These are phyloP conservation scores for Megaceryle maxima DNA, from an alignment of 2,113 vertebrate species.

Conservation along the genomic window DNA sequence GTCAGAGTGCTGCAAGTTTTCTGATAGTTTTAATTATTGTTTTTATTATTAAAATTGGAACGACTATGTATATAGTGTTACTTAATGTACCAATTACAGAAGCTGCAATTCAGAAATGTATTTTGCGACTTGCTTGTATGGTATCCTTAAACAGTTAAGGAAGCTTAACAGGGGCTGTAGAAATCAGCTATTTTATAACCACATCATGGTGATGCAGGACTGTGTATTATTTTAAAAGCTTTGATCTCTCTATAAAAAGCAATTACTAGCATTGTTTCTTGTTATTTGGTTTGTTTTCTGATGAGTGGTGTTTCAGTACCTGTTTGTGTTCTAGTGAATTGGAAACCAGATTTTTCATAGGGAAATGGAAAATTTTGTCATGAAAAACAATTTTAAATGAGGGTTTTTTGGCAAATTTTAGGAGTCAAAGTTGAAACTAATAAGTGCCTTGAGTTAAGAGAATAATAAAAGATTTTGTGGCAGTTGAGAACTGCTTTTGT, in stretches of 20 bases:
- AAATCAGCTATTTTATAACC: neutral
- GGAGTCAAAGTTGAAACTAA: neutral
- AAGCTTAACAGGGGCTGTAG: neutral
- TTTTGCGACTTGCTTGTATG: neutral
- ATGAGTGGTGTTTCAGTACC: neutral
- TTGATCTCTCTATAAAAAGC: neutral
- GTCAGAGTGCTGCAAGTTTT: neutral
- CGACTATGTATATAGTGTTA: neutral
- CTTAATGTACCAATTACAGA: neutral
- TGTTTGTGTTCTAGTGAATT: neutral
- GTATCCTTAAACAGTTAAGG: neutral
- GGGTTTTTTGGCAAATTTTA: neutral
- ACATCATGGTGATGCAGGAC: accelerated
- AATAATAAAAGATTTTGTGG: neutral
- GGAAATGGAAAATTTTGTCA: neutral
- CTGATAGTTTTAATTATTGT: neutral
- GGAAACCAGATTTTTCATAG: neutral
- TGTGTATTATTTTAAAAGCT: neutral
- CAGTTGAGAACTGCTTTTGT: neutral
- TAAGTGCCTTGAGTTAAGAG: neutral
- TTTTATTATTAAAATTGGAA: neutral
- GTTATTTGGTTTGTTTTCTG: neutral
- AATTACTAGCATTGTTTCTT: neutral
- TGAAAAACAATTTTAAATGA: neutral
- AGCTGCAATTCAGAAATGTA: neutral